Evolutionary conservation across 92 coral and sea anemone genomes (phyloP).

Genomic region (Parazoanthus atlanticus): DNA sequence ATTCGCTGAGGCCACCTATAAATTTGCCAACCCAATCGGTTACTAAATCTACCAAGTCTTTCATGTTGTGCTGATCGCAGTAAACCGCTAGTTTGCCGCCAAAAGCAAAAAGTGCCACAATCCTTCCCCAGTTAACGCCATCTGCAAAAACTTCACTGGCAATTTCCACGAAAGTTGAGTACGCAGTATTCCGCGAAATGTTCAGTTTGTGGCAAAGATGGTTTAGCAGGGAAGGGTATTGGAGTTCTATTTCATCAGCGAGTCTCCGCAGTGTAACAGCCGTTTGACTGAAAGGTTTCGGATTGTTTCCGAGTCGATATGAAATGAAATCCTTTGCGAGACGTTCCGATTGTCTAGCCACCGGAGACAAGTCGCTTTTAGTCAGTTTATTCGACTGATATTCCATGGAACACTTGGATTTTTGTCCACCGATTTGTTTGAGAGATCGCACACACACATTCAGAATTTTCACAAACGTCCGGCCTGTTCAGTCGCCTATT

Average conservation of each 20-base stretch:
- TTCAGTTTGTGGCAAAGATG: slow-evolving; percentile 90
- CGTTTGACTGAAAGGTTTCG: slow-evolving; percentile 69
- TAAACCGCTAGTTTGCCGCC: slow-evolving; percentile 94
- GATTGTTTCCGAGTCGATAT: slow-evolving; percentile 87
- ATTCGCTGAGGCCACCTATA: slow-evolving; percentile 81
- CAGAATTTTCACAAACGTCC: slow-evolving; percentile 40
- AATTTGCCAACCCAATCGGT: slow-evolving; percentile 89
- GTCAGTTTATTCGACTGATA: slow-evolving; percentile 63
- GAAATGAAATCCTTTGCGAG: slow-evolving; percentile 92
- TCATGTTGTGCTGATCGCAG: slow-evolving; percentile 90
- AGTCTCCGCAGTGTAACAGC: slow-evolving; percentile 94
- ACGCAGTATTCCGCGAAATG: slow-evolving; percentile 86
- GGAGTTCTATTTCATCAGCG: slow-evolving; percentile 94
- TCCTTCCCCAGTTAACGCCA: slow-evolving; percentile 99
- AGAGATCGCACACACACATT: slow-evolving; percentile 63
- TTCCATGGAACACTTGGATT: slow-evolving; percentile 65
- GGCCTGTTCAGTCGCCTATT: not conserved
- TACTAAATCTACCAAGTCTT: slow-evolving; percentile 80
- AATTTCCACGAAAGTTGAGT: slow-evolving; percentile 89
- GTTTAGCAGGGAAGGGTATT: slow-evolving; percentile 83
- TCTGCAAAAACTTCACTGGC: slow-evolving; percentile 97
- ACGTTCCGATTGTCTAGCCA: slow-evolving; percentile 67
- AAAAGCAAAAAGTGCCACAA: slow-evolving; percentile 94
- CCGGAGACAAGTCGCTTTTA: slow-evolving; percentile 50
- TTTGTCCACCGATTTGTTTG: slow-evolving; percentile 7